A percentile compares a stretch with the other conserved stretches of the same genome.
Evolutionary conservation across 2,797 vertebrate genomes (phyloP).

Genomic region (Leptoclinus maculatus): DNA sequence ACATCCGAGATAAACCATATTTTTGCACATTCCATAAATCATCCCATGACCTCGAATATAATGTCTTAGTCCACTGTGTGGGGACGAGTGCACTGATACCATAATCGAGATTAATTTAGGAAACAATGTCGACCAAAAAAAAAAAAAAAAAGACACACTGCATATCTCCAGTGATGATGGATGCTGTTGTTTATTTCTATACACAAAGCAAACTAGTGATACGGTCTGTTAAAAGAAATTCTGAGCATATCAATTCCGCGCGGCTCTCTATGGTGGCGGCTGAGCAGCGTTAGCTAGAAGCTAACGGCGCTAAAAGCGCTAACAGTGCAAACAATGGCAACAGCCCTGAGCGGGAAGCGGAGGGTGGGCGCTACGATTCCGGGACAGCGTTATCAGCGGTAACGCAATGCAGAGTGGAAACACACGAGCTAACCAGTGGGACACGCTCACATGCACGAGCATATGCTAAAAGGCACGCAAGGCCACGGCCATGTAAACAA

Average conservation of each 20-base stretch:
- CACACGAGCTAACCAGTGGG: background rate
- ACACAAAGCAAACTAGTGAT: background rate
- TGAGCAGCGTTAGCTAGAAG: background rate
- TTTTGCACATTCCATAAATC: background rate
- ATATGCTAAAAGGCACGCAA: background rate
- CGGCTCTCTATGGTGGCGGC: background rate
- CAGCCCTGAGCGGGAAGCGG: background rate
- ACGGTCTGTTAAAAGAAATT: background rate
- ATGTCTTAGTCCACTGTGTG: background rate
- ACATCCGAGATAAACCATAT: background rate
- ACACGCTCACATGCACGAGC: background rate
- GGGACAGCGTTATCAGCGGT: too few species aligned
- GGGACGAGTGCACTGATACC: background rate
- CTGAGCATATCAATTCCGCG: background rate
- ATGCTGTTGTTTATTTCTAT: background rate
- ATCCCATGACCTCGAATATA: background rate
- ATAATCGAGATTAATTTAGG: background rate
- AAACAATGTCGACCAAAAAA: background rate
- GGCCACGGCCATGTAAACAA: too few species aligned
- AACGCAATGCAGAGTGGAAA: background rate
- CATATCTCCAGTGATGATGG: background rate
- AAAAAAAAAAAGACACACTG: background rate
- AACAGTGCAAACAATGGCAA: background rate
- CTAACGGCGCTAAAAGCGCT: background rate
- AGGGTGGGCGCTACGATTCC: background rate